phyloP scores from a whole-genome alignment of 2,888 invertebrate genomes.

The Cinara cedri region DNA sequence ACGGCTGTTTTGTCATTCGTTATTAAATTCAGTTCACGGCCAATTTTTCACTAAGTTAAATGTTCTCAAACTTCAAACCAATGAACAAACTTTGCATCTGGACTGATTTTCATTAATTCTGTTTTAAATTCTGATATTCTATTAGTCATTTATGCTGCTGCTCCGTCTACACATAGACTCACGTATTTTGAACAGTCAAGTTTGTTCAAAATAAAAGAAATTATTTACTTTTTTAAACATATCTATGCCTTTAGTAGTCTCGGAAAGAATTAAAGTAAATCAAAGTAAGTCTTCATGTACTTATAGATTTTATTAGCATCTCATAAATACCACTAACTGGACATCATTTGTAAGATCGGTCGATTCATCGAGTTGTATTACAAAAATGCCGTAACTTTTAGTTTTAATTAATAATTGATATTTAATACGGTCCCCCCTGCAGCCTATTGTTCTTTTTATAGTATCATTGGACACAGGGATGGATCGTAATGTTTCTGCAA shows the following conservation, averaged over 20 bases:
- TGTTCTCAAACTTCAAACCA: too few relatives aligned
- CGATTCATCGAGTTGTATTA: conserved; percentile 27
- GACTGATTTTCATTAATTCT: too few relatives aligned
- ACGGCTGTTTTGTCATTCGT: too few relatives aligned
- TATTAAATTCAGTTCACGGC: too few relatives aligned
- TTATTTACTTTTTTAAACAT: conserved; percentile 15
- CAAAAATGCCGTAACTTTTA: not conserved
- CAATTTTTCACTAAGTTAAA: too few relatives aligned
- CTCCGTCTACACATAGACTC: not conserved
- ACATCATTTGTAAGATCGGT: not conserved
- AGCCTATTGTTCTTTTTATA: conserved; percentile 30
- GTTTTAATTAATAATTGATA: not conserved
- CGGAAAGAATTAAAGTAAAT: conserved; percentile 28
- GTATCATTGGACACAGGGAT: conserved; percentile 35
- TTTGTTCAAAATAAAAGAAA: not conserved
- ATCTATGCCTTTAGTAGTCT: conserved; percentile 22
- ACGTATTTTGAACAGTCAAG: not conserved
- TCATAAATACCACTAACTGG: too few relatives aligned
- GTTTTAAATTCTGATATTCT: not conserved
- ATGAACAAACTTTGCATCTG: too few relatives aligned
- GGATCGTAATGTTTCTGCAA: conserved; percentile 20
- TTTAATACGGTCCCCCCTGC: conserved; percentile 15
- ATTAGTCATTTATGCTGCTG: conserved; percentile 9
- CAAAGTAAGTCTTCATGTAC: conserved; percentile 21
- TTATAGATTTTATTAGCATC: conserved; percentile 12